These are phyloP conservation scores for Keiferia lycopersicella DNA, from an alignment of 2,888 invertebrate genomes.

Conservation along the genomic window DNA sequence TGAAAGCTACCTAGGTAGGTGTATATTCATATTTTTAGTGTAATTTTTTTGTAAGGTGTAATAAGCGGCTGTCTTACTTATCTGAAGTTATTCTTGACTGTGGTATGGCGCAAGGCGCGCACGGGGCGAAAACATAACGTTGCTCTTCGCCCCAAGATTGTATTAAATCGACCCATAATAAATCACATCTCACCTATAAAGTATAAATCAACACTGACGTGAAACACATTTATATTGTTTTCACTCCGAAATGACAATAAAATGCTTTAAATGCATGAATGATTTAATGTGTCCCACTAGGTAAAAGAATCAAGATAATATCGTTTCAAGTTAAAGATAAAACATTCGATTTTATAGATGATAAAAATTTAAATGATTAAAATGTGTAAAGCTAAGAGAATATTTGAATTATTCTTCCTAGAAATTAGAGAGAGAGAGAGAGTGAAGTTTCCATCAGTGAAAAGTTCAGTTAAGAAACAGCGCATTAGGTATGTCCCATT, in stretches of 20 bases:
- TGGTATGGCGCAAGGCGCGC: slow-evolving; percentile 2
- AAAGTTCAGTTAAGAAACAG: too few relatives aligned
- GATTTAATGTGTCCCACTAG: slow-evolving; percentile 63
- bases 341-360: slow-evolving; percentile 54
- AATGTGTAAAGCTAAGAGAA: slow-evolving; percentile 24
- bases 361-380: slow-evolving; percentile 56
- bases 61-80: neutral
- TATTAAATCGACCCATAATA: slow-evolving; percentile 69
- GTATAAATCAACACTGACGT: slow-evolving; percentile 75
- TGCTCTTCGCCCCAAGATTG: slow-evolving; percentile 53
- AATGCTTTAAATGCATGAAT: slow-evolving; percentile 76
- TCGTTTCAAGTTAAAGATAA: slow-evolving; percentile 45
- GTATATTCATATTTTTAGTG: too few relatives aligned
- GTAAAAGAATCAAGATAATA: slow-evolving; percentile 33
- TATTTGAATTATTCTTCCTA: too few relatives aligned
- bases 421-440: too few relatives aligned
- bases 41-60: neutral
- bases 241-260: slow-evolving; percentile 76
- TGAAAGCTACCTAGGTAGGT: too few relatives aligned
- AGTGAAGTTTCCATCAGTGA: too few relatives aligned
- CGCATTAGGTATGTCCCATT: too few relatives aligned
- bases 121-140: slow-evolving; percentile 36
- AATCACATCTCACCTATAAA: slow-evolving; percentile 78
- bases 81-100: neutral
- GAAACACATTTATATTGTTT: slow-evolving; percentile 80